Evolutionary conservation across 2,888 invertebrate species (phyloP).

Genomic region (Tryphoninae sp.): DNA sequence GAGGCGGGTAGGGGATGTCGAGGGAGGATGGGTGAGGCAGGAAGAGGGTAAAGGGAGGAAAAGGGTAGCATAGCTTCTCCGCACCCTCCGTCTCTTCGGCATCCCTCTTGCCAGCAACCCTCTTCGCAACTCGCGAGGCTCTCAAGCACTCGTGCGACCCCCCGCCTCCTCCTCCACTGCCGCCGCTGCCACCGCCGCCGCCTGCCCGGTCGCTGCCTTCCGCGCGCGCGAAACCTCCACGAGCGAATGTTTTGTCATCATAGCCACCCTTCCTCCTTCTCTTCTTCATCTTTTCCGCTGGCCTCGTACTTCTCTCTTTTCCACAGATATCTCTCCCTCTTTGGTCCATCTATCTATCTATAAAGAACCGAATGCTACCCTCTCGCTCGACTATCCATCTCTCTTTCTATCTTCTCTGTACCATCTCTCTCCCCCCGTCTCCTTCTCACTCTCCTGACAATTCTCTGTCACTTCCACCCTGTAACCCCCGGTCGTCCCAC

Average conservation of each 20-base stretch:
- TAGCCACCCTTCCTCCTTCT: slow-evolving; percentile 72
- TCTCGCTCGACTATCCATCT: neutral
- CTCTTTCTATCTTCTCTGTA: slow-evolving; percentile 31
- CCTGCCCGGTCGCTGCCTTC: slow-evolving; percentile 1
- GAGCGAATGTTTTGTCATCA: slow-evolving; percentile 80
- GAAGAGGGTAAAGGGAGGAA: slow-evolving; percentile 3
- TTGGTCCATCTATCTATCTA: slow-evolving; percentile 21
- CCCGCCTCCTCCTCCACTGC: slow-evolving; percentile 18
- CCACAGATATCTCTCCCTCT: slow-evolving; percentile 32
- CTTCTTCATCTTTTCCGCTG: slow-evolving; percentile 27
- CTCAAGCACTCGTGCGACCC: slow-evolving; percentile 57
- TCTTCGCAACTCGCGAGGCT: slow-evolving; percentile 65
- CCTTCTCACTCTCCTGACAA: slow-evolving; percentile 33
- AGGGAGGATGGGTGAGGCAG: slow-evolving; percentile 18
- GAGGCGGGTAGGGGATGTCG: neutral
- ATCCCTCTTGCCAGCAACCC: slow-evolving; percentile 64
- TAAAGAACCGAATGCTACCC: slow-evolving; percentile 56
- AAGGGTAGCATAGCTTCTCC: slow-evolving; percentile 50
- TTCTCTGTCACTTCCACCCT: slow-evolving; percentile 54
- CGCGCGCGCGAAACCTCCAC: slow-evolving; percentile 74
- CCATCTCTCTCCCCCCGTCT: slow-evolving; percentile 37
- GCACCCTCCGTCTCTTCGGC: slow-evolving; percentile 28
- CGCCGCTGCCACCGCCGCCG: too few species aligned
- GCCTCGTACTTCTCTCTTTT: slow-evolving; percentile 42
- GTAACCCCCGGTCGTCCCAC: slow-evolving; percentile 31